Conservation (phyloP, 2,797 vertebrate species). For the Glossophaga mutica region DNA sequence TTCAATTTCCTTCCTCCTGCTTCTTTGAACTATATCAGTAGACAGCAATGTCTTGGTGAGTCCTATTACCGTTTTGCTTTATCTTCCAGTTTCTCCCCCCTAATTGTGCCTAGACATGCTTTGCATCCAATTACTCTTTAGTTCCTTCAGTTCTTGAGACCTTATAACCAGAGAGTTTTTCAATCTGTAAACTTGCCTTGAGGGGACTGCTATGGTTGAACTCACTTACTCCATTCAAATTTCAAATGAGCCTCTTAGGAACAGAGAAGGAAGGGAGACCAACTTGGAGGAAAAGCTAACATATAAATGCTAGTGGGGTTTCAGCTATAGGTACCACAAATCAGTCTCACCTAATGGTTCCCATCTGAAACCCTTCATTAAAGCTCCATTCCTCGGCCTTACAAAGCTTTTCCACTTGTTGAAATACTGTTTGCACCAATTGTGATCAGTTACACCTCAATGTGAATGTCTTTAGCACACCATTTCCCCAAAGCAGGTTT, state of each 20-base stretch:
- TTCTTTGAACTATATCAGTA: not conserved
- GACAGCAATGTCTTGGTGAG: not conserved
- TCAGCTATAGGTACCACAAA: not conserved
- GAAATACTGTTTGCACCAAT: not conserved
- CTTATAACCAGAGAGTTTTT: not conserved
- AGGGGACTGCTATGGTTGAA: not conserved
- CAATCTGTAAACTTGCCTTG: not conserved
- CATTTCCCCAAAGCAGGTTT: not conserved
- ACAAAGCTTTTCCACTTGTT: not conserved
- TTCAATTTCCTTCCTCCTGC: not conserved
- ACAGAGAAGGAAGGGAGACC: not conserved
- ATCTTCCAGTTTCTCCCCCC: constrained; percentile 22
- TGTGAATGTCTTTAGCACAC: not conserved
- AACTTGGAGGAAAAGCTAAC: not conserved
- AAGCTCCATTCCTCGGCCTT: not conserved
- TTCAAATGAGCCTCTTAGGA: not conserved
- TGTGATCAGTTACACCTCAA: not conserved
- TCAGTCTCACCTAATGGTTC: not conserved
- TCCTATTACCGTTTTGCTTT: not conserved
- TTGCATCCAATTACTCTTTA: not conserved
- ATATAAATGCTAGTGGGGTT: not conserved
- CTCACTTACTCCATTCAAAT: not conserved
- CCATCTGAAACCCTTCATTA: not conserved
- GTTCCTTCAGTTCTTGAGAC: not conserved
- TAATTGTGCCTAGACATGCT: not conserved